Base-by-base conservation (phyloP, 2,113 vertebrate species). In the Psephotus haematonotus region DNA sequence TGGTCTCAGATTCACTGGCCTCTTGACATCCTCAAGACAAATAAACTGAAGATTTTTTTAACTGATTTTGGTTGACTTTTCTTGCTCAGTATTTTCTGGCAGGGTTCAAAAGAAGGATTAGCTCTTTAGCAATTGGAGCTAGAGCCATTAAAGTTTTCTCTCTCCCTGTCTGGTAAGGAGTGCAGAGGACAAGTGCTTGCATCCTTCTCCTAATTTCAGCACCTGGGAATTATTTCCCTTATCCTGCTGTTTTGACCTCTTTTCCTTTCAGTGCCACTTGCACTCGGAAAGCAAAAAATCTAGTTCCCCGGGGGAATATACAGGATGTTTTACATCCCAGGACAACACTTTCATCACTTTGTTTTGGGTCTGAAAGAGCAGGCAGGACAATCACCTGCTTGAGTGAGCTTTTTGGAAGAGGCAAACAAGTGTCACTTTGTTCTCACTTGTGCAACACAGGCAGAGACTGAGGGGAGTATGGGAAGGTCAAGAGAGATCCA, bases 401-500 rank as follows among this genome's bases (percentile, higher is more conserved):
- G 93, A 95, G 86, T 71, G 90, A 96, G 79, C 76, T 86, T 88
- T 96, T 94, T 95, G 93, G 85, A 86, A 0, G 13, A 88, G 68
- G 85, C 88, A 96, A 91, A 97, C 88, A 96, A 97, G 89, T 78
- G 46, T 92, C 93, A 96, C 95, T 97, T 97, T 96, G 92, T 95
- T 96, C 95, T 95, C 88, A 41, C 79, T 94, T 86, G 76, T 77
- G 94, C 93, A 96, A 47, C 5, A 39, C 72, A 11, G 60, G 85
- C 93, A 71, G 64, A 27, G 37, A 50, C 41, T 18, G 85, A 94
- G 80, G 27, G 11, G 93, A 88, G 93, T 93, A 93, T 1, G 5
- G 72, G 64, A 86, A 94, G 92, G 95, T 97, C 93, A 93, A 82
- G 91, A 92, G 83, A 92, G 57, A 78, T n/a, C 44, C 7, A 0